These are phyloP conservation scores for Lathronympha strigana DNA, from an alignment of 2,888 invertebrate species.

Conservation along the genomic window DNA sequence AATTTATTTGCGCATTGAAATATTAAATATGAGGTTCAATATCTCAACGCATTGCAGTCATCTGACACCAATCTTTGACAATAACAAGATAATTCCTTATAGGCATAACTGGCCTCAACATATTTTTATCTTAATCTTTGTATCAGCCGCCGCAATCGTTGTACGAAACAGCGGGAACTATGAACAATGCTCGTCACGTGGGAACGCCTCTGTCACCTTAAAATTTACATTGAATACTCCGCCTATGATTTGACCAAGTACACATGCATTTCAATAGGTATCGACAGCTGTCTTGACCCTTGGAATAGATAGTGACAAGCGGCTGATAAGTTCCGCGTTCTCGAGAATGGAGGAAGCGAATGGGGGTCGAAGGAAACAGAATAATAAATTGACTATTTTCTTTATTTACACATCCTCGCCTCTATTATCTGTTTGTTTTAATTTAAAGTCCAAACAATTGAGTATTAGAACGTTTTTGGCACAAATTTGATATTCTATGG, in stretches of 20 bases:
- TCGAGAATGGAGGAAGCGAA: slow-evolving; percentile 7
- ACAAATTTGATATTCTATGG: slow-evolving; percentile 26
- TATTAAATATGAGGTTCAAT: slow-evolving; percentile 12
- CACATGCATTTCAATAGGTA: slow-evolving; percentile 4
- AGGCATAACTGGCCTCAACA: slow-evolving; percentile 22
- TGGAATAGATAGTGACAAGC: slow-evolving; percentile 20
- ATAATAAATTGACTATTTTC: slow-evolving; percentile 33
- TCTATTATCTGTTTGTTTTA: slow-evolving; percentile 32
- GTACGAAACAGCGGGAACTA: slow-evolving; percentile 26
- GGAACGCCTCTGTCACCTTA: slow-evolving; percentile 24
- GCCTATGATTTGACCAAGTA: slow-evolving; percentile 16
- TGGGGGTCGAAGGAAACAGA: slow-evolving; percentile 25
- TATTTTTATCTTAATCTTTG: slow-evolving; percentile 31
- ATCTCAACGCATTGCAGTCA: too few relatives aligned
- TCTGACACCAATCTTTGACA: slow-evolving; percentile 20
- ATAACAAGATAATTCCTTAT: slow-evolving; percentile 34
- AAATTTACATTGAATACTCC: slow-evolving; percentile 24
- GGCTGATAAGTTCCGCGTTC: slow-evolving; percentile 32
- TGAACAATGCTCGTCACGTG: slow-evolving; percentile 31
- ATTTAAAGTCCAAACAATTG: slow-evolving; percentile 35
- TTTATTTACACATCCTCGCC: slow-evolving; percentile 41
- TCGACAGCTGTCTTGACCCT: slow-evolving; percentile 21
- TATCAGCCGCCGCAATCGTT: slow-evolving; percentile 27
- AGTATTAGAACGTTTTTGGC: slow-evolving; percentile 41
- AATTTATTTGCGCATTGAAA: not conserved